Conservation (phyloP, 2,888 invertebrate species). For the Cryptocheilus praepositus region DNA sequence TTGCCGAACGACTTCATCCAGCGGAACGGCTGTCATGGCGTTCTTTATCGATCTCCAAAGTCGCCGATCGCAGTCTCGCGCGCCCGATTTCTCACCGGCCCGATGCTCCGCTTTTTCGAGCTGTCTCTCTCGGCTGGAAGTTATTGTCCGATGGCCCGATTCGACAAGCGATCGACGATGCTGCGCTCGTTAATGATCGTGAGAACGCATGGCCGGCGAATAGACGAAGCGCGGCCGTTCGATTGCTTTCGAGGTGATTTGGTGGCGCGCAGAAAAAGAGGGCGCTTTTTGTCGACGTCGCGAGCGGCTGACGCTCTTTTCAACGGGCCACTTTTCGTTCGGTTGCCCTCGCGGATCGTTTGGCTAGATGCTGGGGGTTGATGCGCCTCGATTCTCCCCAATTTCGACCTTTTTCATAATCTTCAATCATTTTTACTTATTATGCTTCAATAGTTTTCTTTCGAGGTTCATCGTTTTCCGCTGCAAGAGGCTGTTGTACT, state of each 20-base stretch:
- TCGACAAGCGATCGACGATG: slow-evolving; percentile 1
- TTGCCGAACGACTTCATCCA: slow-evolving; percentile 57
- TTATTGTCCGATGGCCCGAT: not conserved
- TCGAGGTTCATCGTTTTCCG: too few relatives aligned
- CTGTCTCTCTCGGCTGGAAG: not conserved
- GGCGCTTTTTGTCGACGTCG: too few relatives aligned
- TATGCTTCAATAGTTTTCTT: too few relatives aligned
- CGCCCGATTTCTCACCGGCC: too few relatives aligned
- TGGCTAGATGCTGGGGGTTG: too few relatives aligned
- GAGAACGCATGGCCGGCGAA: not conserved
- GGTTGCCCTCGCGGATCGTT: too few relatives aligned
- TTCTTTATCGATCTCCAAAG: slow-evolving; percentile 31
- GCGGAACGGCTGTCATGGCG: slow-evolving; percentile 47
- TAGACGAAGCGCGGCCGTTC: not conserved
- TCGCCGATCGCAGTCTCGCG: not conserved
- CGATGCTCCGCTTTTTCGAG: not conserved
- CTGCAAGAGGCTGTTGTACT: too few relatives aligned
- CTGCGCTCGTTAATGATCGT: slow-evolving; percentile 2
- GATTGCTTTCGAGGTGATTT: not conserved
- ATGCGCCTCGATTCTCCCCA: too few relatives aligned
- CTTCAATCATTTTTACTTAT: too few relatives aligned
- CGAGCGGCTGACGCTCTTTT: too few relatives aligned
- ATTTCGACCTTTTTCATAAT: too few relatives aligned
- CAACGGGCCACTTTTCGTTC: too few relatives aligned
- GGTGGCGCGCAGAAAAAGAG: slow-evolving; percentile 4